phyloP scores from a whole-genome alignment of 2,113 vertebrate species.

The Nesogale talazaci region DNA sequence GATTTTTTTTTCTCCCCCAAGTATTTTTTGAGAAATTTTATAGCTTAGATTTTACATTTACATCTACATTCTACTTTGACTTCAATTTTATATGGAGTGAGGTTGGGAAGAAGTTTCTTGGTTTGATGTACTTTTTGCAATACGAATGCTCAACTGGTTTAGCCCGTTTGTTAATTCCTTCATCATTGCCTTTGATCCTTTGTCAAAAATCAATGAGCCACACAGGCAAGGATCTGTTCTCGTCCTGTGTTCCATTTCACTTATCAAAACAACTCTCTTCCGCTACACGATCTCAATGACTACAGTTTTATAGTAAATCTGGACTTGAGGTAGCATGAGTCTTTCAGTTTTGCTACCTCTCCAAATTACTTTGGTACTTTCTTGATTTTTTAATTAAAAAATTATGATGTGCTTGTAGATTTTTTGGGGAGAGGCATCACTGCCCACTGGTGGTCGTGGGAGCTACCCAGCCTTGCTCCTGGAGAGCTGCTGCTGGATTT shows the following conservation, averaged over 20 bases:
- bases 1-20: background rate
- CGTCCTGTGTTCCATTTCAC: background rate
- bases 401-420: background rate
- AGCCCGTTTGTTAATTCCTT: background rate
- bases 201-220: constrained; percentile 31
- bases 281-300: background rate
- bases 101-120: background rate
- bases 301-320: background rate
- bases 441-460: too few species aligned
- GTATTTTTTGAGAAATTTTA: constrained; percentile 7
- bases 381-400: background rate
- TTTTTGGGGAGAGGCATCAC: too few species aligned
- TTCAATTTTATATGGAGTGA: constrained; percentile 2
- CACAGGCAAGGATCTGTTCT: background rate
- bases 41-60: constrained; percentile 37
- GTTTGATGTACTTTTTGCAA: background rate
- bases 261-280: background rate
- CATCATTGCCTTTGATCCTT: background rate
- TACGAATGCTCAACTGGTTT: background rate
- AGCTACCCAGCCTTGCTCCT: too few species aligned
- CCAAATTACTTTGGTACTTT: constrained; percentile 28
- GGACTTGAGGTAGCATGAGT: background rate
- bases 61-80: constrained; percentile 4
- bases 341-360: constrained; percentile 14
- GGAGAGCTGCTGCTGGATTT: too few species aligned